Percentiles rank a stretch among this genome's conserved stretches.
These are phyloP conservation scores for Spilogale gracilis DNA, from an alignment of 2,113 vertebrate species.

Conservation along the genomic window DNA sequence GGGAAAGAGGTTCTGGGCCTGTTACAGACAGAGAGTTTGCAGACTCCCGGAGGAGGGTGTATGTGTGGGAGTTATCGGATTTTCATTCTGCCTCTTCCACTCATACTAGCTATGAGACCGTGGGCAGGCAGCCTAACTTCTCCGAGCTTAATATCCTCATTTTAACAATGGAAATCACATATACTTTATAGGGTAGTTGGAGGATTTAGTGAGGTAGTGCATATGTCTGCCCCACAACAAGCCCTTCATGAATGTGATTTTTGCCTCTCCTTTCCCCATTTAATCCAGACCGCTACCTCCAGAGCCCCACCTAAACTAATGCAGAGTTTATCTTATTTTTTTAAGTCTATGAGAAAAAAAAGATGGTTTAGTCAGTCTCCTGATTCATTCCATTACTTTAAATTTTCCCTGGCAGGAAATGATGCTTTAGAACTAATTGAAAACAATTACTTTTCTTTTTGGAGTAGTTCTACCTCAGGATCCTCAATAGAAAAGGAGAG, in stretches of 20 bases:
- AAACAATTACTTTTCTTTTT: neutral
- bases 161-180: neutral
- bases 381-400: neutral
- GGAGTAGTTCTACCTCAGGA: neutral
- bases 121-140: neutral
- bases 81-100: neutral
- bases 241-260: neutral
- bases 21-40: neutral
- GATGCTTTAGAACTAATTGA: conserved; percentile 17
- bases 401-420: neutral
- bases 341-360: neutral
- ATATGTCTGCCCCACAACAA: neutral
- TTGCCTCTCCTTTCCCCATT: neutral
- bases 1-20: neutral
- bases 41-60: neutral
- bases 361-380: neutral
- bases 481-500: neutral
- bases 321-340: conserved; percentile 12
- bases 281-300: neutral
- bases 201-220: neutral
- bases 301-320: neutral
- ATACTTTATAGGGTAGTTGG: neutral
- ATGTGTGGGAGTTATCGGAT: neutral
- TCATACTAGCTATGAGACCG: neutral
- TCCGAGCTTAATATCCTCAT: neutral